Percentiles rank a stretch among this genome's conserved stretches.
These are phyloP conservation scores for Aplocera efformata DNA, from an alignment of 2,888 invertebrate genomes.

Conservation along the genomic window DNA sequence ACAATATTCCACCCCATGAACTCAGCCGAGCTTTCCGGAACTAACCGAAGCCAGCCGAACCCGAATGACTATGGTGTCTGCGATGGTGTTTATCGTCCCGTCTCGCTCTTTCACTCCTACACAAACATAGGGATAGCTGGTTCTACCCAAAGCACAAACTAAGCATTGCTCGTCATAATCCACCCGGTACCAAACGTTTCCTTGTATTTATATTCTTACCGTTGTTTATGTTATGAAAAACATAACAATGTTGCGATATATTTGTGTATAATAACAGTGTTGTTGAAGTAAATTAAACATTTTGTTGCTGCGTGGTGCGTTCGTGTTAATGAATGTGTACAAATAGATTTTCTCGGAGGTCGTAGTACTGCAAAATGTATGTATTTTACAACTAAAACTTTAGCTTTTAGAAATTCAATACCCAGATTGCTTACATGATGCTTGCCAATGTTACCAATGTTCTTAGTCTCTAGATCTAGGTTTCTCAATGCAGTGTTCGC, in stretches of 20 bases:
- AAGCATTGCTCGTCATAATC: conserved; percentile 12
- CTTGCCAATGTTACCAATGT: too few species aligned
- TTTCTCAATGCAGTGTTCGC: too few species aligned
- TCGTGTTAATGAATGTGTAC: conserved; percentile 34
- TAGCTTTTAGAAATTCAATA: too few species aligned
- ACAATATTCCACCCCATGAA: conserved; percentile 43
- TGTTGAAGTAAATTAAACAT: conserved; percentile 36
- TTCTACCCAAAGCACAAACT: conserved; percentile 40
- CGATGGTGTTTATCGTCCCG: conserved; percentile 60
- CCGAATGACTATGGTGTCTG: conserved; percentile 70
- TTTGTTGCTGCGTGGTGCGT: conserved; percentile 33
- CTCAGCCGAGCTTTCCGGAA: conserved; percentile 52
- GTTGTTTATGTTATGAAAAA: conserved; percentile 49
- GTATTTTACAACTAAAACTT: conserved; percentile 25
- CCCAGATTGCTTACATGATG: too few species aligned
- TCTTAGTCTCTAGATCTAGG: conserved; percentile 2
- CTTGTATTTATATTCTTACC: conserved; percentile 23
- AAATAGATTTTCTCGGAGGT: conserved; percentile 33
- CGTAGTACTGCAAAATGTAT: conserved; percentile 36
- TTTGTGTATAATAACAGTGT: conserved; percentile 48
- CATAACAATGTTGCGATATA: conserved; percentile 57
- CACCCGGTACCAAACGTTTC: conserved; percentile 13
- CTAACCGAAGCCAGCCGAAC: conserved; percentile 60
- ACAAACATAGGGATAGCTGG: conserved; percentile 51
- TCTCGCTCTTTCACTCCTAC: conserved; percentile 61